A percentile compares a stretch with the other conserved stretches of the same genome.
Evolutionary conservation across 2,888 invertebrate genomes (phyloP).

Genomic region (Coremacera marginata): DNA sequence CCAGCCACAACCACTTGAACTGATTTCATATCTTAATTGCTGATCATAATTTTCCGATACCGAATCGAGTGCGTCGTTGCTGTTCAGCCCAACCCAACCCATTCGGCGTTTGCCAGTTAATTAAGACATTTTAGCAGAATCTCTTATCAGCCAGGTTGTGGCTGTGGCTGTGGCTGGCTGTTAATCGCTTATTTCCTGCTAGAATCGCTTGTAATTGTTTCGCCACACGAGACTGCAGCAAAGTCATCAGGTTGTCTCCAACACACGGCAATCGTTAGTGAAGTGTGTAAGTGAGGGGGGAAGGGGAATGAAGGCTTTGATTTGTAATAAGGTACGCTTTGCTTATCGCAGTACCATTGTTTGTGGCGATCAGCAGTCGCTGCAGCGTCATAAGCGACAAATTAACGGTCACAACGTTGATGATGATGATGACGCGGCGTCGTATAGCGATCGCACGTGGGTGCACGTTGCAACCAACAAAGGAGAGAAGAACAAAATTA

Average conservation of each 20-base stretch:
- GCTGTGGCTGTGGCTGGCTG: not conserved
- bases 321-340: too few species aligned
- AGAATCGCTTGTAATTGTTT: constrained; percentile 30
- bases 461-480: constrained; percentile 10
- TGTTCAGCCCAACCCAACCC: not conserved
- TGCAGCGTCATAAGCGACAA: constrained; percentile 3
- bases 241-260: not conserved
- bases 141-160: constrained; percentile 17
- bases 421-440: constrained; percentile 9
- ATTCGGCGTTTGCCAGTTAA: constrained; percentile 27
- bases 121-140: constrained; percentile 37
- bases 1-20: not conserved
- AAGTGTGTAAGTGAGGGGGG: not conserved
- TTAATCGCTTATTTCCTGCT: constrained; percentile 34
- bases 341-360: not conserved
- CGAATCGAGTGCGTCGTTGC: not conserved
- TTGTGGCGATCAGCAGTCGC: constrained; percentile 12
- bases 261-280: not conserved
- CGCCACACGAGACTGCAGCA: constrained; percentile 18
- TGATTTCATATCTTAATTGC: constrained; percentile 27
- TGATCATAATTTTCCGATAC: constrained; percentile 30
- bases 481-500: not conserved
- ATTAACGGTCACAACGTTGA: constrained; percentile 17
- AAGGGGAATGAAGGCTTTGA: too few species aligned
- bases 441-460: constrained; percentile 13